Conservation (phyloP, 2,888 invertebrate genomes). For the Leptinotarsa juncta region DNA sequence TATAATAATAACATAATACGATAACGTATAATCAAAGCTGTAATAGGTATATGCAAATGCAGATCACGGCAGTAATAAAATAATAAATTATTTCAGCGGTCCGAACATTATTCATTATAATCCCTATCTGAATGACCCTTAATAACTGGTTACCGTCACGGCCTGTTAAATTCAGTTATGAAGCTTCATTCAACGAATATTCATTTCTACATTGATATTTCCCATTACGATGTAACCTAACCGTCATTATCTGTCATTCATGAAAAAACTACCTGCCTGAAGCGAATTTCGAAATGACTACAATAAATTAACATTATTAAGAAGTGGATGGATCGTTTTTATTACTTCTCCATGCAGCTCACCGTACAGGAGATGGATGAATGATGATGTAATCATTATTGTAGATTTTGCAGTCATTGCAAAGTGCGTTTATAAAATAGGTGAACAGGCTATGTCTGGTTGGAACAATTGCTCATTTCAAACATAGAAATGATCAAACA, state of each 20-base stretch:
- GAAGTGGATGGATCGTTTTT: background rate
- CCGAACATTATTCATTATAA: constrained; percentile 41
- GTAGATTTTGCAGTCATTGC: no score
- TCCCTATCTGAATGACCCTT: constrained; percentile 42
- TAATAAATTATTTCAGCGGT: constrained; percentile 44
- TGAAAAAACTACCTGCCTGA: background rate
- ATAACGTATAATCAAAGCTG: constrained; percentile 39
- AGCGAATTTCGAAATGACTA: background rate
- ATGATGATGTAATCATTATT: background rate
- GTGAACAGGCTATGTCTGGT: no score
- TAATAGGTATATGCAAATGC: constrained; percentile 46
- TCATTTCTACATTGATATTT: constrained; percentile 34
- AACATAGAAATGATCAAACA: no score
- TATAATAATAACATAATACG: constrained; percentile 37
- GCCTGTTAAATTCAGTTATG: constrained; percentile 36
- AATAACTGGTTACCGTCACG: constrained; percentile 41
- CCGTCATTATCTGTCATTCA: constrained; percentile 14
- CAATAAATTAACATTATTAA: constrained; percentile 6
- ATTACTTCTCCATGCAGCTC: background rate
- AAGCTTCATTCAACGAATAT: constrained; percentile 22
- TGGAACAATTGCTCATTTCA: no score
- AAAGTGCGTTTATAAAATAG: no score
- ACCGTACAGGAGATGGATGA: background rate
- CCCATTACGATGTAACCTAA: constrained; percentile 20
- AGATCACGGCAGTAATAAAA: constrained; percentile 42